A percentile compares a stretch with the other conserved stretches of the same genome.
phyloP scores from a whole-genome alignment of 2,888 invertebrate genomes.

The Calliphora vomitoria region DNA sequence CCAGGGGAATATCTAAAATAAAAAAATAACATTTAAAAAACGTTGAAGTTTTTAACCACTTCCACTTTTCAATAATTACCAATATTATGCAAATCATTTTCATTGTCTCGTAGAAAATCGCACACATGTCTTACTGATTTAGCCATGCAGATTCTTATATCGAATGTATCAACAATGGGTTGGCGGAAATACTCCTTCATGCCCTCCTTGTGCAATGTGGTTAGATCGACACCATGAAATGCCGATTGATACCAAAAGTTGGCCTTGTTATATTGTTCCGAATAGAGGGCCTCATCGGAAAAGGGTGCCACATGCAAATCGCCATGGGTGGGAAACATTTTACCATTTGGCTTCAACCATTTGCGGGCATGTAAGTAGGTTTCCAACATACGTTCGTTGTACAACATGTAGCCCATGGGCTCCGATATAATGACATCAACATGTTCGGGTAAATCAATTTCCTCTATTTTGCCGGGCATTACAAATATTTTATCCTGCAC shows the following conservation, averaged over 20 bases:
- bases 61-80: conserved; percentile 83
- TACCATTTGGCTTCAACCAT: conserved; percentile 96
- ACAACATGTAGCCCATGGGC: conserved; percentile 99
- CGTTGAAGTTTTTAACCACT: not conserved
- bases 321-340: conserved; percentile 99
- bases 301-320: conserved; percentile 99
- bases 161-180: conserved; percentile 99
- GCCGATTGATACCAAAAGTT: conserved; percentile 99
- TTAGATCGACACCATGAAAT: conserved; percentile 98
- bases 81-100: conserved; percentile 97
- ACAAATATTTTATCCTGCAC: conserved; percentile 95
- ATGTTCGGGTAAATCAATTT: conserved; percentile 96
- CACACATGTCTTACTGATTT: conserved; percentile 96
- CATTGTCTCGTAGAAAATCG: conserved; percentile 96
- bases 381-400: conserved; percentile 99
- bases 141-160: conserved; percentile 98
- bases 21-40: not conserved
- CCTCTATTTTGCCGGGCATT: conserved; percentile 99
- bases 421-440: conserved; percentile 99
- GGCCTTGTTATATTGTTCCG: conserved; percentile 99
- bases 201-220: conserved; percentile 95
- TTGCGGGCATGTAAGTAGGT: conserved; percentile 99
- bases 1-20: conserved; percentile 93
- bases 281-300: conserved; percentile 97
- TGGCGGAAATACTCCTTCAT: conserved; percentile 99